A percentile compares a stretch with the other conserved stretches of the same genome.
These are phyloP conservation scores for Brachionus koreanus DNA, from an alignment of 1,140 invertebrate genomes.

Conservation along the genomic window DNA sequence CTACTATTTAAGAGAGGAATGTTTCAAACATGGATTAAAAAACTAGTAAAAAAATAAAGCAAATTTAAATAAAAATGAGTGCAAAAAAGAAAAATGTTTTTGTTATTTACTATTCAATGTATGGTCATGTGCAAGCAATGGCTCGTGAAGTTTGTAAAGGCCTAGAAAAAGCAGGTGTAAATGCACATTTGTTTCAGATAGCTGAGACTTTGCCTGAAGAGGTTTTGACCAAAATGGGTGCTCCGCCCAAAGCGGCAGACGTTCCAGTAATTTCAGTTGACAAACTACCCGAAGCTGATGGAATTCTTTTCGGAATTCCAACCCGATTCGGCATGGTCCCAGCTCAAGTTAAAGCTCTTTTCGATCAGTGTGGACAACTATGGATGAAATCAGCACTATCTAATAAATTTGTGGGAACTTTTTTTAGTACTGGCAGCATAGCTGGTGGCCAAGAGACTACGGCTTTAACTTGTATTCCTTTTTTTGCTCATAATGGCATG, in stretches of 20 bases:
- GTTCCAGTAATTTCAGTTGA: neutral
- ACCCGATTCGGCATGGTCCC: conserved; percentile 35
- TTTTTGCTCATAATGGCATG: conserved; percentile 43
- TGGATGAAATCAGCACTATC: conserved; percentile 31
- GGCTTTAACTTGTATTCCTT: conserved; percentile 32
- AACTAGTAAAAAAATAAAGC: neutral
- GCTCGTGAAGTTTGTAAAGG: conserved; percentile 17
- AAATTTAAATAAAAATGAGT: conserved; percentile 5
- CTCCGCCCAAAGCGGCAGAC: conserved; percentile 25
- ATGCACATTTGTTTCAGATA: conserved; percentile 32
- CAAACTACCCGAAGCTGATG: conserved; percentile 14
- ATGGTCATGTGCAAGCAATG: conserved; percentile 37
- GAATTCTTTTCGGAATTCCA: conserved; percentile 38
- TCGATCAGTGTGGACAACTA: conserved; percentile 20
- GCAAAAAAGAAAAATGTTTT: conserved; percentile 41
- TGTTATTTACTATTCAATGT: conserved; percentile 44
- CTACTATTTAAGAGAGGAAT: neutral
- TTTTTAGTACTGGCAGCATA: conserved; percentile 2
- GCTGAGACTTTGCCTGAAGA: conserved; percentile 35
- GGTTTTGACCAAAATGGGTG: conserved; percentile 29
- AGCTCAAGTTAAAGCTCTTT: conserved; percentile 34
- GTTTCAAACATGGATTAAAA: neutral
- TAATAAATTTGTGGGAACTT: conserved; percentile 37
- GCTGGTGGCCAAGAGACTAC: conserved; percentile 32
- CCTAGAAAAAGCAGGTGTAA: conserved; percentile 41